These are phyloP conservation scores for Centropristis striata DNA, from an alignment of 2,113 vertebrate species.

Conservation along the genomic window DNA sequence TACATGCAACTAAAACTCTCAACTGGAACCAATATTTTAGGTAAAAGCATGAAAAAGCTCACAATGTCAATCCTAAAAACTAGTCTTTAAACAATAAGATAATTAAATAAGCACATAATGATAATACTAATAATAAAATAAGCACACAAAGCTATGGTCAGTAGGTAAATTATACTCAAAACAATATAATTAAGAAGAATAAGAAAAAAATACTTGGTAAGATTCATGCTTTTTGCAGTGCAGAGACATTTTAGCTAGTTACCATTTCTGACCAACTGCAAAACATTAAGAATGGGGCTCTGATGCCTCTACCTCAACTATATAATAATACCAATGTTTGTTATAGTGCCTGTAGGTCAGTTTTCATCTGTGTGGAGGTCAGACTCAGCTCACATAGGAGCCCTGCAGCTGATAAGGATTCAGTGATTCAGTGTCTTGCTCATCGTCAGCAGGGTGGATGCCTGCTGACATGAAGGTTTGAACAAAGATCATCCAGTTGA, in stretches of 20 bases:
- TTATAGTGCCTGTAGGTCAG: constrained; percentile 44
- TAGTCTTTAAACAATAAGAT: no score
- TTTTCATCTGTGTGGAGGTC: constrained; percentile 60
- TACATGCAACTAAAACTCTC: no score
- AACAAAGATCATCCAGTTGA: constrained; percentile 31
- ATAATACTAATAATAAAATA: no score
- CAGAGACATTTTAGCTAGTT: neutral
- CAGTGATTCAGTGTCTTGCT: constrained; percentile 70
- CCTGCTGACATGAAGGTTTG: constrained; percentile 59
- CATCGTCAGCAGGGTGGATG: constrained; percentile 50
- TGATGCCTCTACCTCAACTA: neutral
- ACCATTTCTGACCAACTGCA: neutral
- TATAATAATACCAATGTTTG: neutral
- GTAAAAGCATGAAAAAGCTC: no score
- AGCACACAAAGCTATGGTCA: no score
- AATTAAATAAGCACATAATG: no score
- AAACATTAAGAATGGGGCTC: neutral
- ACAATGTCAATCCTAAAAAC: no score
- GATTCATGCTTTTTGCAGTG: no score
- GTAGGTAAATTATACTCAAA: no score
- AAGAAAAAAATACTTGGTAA: no score
- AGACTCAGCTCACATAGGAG: constrained; percentile 32
- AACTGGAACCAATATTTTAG: no score
- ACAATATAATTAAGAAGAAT: no score
- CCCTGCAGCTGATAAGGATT: constrained; percentile 57